Base-by-base conservation (phyloP, 2,797 vertebrate species). In the Sphenodon punctatus region DNA sequence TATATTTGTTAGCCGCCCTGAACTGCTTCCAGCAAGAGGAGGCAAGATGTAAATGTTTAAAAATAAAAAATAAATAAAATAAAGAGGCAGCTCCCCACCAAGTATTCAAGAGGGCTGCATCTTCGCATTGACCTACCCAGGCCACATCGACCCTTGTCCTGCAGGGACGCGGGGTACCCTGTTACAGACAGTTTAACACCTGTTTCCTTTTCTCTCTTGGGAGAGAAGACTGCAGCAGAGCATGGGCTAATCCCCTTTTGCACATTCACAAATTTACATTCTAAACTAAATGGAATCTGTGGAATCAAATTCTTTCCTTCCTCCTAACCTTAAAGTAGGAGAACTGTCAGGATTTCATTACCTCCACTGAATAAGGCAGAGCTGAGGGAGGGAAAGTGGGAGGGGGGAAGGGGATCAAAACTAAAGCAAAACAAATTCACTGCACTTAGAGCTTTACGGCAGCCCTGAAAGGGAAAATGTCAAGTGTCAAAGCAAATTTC, bases 401-500 rank as follows among this genome's bases (percentile, higher is more conserved):
- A n/a, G n/a, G n/a, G n/a, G n/a, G n/a, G n/a, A n/a, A n/a, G n/a
- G n/a, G n/a, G n/a, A n/a, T n/a, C n/a, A n/a, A n/a, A 42, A 34
- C 38, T 22, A 34, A 84, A 10, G 6, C 16, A 20, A 25, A 13
- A 3, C 58, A 75, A 39, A n/a, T n/a, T 69, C 79, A 42, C 53
- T 53, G 65, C 32, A 70, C 22, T 43, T 82, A 32, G 51, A 34
- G 30, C 68, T 90, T 84, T 60, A 67, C 43, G 64, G 55, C 53
- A 78, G 67, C 36, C 63, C 16, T 38, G 15, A 75, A 68, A 34
- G 84, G 60, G 66, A 85, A 88, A 87, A 64, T 75, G n/a, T 17
- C 83, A 53, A 30, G 17, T 48, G 71, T 68, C 71, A 80, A 85
- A 75, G 13, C 15, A 71, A 78, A 68, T 90, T 76, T 84, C 48